Evolutionary conservation across 2,113 vertebrate species (phyloP).

Genomic region (Pelecanoides urinatrix): DNA sequence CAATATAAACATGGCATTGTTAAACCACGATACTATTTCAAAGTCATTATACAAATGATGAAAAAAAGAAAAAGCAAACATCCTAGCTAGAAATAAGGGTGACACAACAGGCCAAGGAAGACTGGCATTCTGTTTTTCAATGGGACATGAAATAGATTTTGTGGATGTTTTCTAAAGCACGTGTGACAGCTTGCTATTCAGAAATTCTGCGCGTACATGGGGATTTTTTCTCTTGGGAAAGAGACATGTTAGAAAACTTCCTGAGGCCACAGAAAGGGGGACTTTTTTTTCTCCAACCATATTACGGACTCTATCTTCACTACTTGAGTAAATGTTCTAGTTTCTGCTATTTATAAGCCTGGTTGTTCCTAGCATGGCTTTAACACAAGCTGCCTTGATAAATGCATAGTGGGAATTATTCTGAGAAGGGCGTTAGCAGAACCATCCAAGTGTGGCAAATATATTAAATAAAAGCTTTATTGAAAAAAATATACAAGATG

Average conservation of each 20-base stretch:
- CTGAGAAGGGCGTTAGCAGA: neutral
- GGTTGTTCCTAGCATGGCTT: neutral
- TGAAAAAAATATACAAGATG: neutral
- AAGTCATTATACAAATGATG: neutral
- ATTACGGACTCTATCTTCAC: neutral
- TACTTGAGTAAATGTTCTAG: neutral
- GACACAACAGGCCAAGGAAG: neutral
- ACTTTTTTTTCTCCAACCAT: neutral
- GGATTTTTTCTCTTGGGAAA: neutral
- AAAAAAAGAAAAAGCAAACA: neutral
- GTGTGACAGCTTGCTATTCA: neutral
- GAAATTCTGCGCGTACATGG: neutral
- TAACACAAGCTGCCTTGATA: neutral
- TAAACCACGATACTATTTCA: neutral
- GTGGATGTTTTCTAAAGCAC: neutral
- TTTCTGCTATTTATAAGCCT: neutral
- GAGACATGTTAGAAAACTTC: neutral
- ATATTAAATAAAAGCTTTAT: conserved; percentile 18
- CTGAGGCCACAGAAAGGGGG: neutral
- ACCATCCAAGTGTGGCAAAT: neutral
- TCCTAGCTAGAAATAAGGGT: neutral
- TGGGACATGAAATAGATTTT: neutral
- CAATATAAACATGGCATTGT: neutral
- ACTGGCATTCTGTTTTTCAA: neutral
- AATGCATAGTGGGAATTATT: neutral